Evolutionary conservation across 2,113 vertebrate species (phyloP).

Genomic region (Euleptes europaea): DNA sequence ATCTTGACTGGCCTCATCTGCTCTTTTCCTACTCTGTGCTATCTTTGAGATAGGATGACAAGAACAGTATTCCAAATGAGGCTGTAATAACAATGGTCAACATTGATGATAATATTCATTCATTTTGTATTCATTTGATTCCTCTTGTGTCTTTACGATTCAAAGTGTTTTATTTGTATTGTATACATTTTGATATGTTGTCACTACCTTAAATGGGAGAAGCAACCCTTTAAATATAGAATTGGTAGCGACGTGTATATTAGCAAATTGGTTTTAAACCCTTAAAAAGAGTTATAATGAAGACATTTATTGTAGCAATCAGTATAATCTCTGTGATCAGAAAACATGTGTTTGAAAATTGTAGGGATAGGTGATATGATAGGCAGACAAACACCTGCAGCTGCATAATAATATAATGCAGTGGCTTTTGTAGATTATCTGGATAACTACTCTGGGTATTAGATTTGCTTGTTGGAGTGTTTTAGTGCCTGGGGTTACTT

Average conservation of each 20-base stretch:
- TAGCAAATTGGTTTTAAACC: neutral
- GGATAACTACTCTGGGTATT: conserved; percentile 66
- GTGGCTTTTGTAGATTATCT: conserved; percentile 73
- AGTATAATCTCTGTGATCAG: conserved; percentile 61
- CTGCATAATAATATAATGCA: conserved; percentile 73
- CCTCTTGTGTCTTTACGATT: neutral
- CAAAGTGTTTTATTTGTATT: neutral
- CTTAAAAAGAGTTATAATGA: neutral
- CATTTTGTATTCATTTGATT: neutral
- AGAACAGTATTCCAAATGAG: too few species aligned
- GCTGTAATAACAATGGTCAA: too few species aligned
- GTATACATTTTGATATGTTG: neutral
- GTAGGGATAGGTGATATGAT: conserved; percentile 62
- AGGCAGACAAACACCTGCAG: conserved; percentile 72
- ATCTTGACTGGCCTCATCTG: too few species aligned
- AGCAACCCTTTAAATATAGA: neutral
- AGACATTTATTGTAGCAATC: conserved; percentile 6
- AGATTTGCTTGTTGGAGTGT: conserved; percentile 68
- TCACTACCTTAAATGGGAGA: neutral
- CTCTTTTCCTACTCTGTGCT: too few species aligned
- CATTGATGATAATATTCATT: neutral
- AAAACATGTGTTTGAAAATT: conserved; percentile 51
- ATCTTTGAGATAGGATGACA: too few species aligned
- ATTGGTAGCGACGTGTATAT: neutral
- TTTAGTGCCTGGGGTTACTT: conserved; percentile 65